Base-by-base conservation (phyloP, 2,888 invertebrate genomes). In the Lasioglossum morio region DNA sequence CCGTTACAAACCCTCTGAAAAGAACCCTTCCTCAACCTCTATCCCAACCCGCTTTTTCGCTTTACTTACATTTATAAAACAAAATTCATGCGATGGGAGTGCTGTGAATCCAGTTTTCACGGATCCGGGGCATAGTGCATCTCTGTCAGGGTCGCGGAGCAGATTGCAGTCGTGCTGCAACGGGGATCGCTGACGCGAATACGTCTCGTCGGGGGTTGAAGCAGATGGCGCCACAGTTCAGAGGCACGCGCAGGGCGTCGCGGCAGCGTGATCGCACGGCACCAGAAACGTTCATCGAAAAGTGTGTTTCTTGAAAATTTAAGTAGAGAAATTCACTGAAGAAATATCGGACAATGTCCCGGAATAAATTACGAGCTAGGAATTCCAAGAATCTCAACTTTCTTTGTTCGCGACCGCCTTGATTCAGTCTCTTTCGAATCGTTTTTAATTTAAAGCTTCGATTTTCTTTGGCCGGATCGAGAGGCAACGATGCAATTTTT, bases 401-500 rank as follows among this genome's bases (percentile, higher is more conserved):
- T n/a, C 57, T 12, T 10, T 57, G n/a, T n/a, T 57, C 57, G 23
- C 10, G n/a, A 2, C n/a, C 53, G 3, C 23, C 8, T 53, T 8
- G n/a, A n/a, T 57, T 4, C 12, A 1, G 12, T n/a, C n/a, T n/a
- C n/a, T 57, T 10, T 10, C n/a, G 57, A n/a, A 57, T 57, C n/a
- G n/a, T 57, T n/a, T 57, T 57, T n/a, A n/a, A 63, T 27, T 30
- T 8, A 30, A 16, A 8, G 48, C 53, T 2, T 23, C 27, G n/a
- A 14, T 27, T 37, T 34, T 34, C n/a, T 14, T 5, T 2, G 7
- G 2, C 19, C n/a, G 1, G 4, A 23, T 46, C 66, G 27, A 34
- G 14, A 72, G 60, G 37, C 48, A 37, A 19, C 34, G n/a, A 84
- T 48, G 27, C 12, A 60, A 69, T 84, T 69, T 83, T 73, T 70